These are phyloP conservation scores for Pantherophis alleghaniensis DNA, from an alignment of 2,797 vertebrate species.

Conservation along the genomic window DNA sequence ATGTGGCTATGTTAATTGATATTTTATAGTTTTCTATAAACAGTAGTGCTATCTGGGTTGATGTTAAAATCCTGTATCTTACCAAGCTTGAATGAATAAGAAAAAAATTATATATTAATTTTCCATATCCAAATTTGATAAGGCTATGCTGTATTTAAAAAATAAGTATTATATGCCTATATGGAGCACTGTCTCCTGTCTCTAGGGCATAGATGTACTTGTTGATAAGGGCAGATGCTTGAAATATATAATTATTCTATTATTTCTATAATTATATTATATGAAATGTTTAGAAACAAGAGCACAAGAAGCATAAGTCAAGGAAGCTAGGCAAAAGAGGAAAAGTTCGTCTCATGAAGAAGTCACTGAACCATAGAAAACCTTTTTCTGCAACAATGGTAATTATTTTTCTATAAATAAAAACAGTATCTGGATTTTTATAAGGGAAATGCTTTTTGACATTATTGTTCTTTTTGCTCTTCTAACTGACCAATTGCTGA, in stretches of 20 bases:
- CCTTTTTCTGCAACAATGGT: neutral
- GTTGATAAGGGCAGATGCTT: neutral
- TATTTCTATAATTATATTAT: neutral
- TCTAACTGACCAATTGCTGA: neutral
- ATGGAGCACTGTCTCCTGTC: no score
- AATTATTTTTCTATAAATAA: neutral
- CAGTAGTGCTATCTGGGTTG: neutral
- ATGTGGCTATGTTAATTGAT: neutral
- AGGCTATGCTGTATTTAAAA: neutral
- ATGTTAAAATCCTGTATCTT: neutral
- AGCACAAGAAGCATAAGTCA: constrained; percentile 1
- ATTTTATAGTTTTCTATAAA: neutral
- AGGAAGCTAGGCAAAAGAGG: constrained; percentile 27
- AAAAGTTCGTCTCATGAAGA: constrained; percentile 19
- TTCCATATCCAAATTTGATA: neutral
- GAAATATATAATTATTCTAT: neutral
- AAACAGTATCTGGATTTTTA: neutral
- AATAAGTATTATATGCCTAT: neutral
- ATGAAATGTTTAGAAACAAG: constrained; percentile 41
- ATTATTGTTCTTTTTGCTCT: neutral
- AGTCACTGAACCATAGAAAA: neutral
- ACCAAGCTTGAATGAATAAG: neutral
- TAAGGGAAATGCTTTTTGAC: neutral
- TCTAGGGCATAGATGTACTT: neutral
- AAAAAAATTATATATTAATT: neutral